Base-by-base conservation (phyloP, 64 coral and sea anemone species). In the Porites australiensis region DNA sequence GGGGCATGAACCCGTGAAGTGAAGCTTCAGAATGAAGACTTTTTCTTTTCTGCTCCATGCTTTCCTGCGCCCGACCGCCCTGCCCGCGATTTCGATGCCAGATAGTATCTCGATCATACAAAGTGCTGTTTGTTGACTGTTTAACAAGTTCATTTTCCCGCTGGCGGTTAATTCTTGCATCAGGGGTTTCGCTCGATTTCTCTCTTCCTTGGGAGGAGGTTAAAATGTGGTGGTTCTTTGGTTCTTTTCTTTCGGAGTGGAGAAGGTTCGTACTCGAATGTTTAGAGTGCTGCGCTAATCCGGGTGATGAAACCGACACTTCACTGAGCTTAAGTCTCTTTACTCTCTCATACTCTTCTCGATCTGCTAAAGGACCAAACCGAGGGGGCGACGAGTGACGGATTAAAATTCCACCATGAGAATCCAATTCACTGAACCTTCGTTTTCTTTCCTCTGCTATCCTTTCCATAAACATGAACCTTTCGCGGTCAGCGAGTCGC, bases 61-160 rank as follows among this genome's bases (percentile, higher is more conserved):
- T 92, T 15, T 87, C 92, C 21, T 90, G 86, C 15, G 71, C 86
- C 5, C 89, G 66, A 65, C 58, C 49, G 44, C 79, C 54, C 15
- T 77, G 82, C 47, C 87, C 95, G 57, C 95, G 95, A 50, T 91
- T 93, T n/a, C 92, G 88, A 50, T 91, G 81, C 95, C 95, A 98
- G 37, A 88, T 15, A 23, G 95, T 75, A 45, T 98, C 95, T 51
- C 91, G 91, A 58, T 96, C 95, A 50, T 91, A 78, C 51, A 94
- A 64, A 14, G 88, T 78, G 23, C 65, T 72, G 37, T 74, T 81
- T 55, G 95, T 47, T 64, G 77, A 22, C 20, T 83, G 94, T 9
- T 80, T 86, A 14, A 72, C 44, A 44, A 91, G 83, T 90, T 98
- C 88, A 44, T 94, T 83, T n/a, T 98, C 95, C 13, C 87, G 77